Conservation (phyloP, 1,140 invertebrate species). For the Cyrtorhinus lividipennis region DNA sequence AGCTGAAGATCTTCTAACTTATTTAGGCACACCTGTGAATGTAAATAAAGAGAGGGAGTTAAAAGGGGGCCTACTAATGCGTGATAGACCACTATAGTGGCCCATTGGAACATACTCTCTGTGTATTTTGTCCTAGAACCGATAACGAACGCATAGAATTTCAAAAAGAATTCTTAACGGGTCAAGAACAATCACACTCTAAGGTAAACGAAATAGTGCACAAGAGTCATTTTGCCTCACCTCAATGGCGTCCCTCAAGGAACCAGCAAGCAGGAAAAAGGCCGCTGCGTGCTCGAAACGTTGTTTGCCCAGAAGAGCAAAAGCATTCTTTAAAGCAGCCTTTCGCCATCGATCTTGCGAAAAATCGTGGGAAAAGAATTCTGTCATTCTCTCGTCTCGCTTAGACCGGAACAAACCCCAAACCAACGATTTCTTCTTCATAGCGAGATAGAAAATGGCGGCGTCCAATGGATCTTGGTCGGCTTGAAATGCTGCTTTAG, state of each 20-base stretch:
- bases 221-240: too few relatives aligned
- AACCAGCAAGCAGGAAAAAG: conserved; percentile 88
- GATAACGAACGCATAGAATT: too few relatives aligned
- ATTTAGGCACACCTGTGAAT: conserved; percentile 59
- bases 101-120: too few relatives aligned
- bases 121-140: too few relatives aligned
- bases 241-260: conserved; percentile 88
- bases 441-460: conserved; percentile 92
- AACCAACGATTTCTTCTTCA: conserved; percentile 95
- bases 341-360: conserved; percentile 84
- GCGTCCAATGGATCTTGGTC: conserved; percentile 94
- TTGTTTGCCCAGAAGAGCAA: conserved; percentile 87
- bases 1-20: conserved; percentile 92
- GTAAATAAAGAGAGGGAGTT: conserved; percentile 17
- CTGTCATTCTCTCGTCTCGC: conserved; percentile 79
- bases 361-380: conserved; percentile 94
- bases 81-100: too few relatives aligned
- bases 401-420: conserved; percentile 90
- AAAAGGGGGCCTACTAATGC: too few relatives aligned
- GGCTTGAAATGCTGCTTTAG: conserved; percentile 76
- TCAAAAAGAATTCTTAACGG: too few relatives aligned
- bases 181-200: too few relatives aligned
- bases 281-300: conserved; percentile 85
- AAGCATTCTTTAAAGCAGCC: conserved; percentile 95
- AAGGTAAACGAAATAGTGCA: too few relatives aligned